phyloP scores from a whole-genome alignment of 2,113 vertebrate species.

The Sinocyclocheilus rhinocerous region DNA sequence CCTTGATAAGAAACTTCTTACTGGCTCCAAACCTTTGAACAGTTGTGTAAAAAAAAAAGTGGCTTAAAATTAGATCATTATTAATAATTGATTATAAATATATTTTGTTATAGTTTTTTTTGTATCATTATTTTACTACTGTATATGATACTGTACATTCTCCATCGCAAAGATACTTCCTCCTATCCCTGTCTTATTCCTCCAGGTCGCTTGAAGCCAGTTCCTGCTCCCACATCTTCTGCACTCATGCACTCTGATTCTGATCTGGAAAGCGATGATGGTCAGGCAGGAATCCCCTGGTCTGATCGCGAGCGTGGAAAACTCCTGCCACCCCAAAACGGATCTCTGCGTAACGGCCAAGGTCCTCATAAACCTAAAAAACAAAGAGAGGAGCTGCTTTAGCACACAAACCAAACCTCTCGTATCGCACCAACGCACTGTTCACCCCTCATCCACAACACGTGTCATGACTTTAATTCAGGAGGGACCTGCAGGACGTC shows the following conservation, averaged over 20 bases:
- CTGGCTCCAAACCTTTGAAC: background rate
- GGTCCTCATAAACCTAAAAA: slow-evolving; percentile 81
- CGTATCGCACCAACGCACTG: slow-evolving; percentile 57
- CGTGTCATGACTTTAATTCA: background rate
- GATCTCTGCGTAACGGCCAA: slow-evolving; percentile 90
- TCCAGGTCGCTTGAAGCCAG: slow-evolving; percentile 84
- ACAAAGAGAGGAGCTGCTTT: slow-evolving; percentile 79
- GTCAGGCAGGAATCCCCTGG: slow-evolving; percentile 84
- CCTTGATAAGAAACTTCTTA: background rate
- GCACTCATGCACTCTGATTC: slow-evolving; percentile 98
- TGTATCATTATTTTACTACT: background rate
- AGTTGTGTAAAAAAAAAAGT: background rate
- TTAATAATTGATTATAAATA: background rate
- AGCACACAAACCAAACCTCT: slow-evolving; percentile 58
- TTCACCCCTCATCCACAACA: slow-evolving; percentile 56
- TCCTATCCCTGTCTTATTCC: background rate
- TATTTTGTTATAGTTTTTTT: background rate
- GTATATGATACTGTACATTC: background rate
- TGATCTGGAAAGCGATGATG: slow-evolving; percentile 93
- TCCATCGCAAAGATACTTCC: background rate
- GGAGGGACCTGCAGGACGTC: slow-evolving; percentile 53
- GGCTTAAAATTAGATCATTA: background rate
- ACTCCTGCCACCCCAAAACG: slow-evolving; percentile 89
- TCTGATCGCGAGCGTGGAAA: slow-evolving; percentile 91
- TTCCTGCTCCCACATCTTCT: slow-evolving; percentile 80